Percentiles rank a stretch among this genome's conserved stretches.
These are phyloP conservation scores for Poeciliopsis paucimaculata DNA, from an alignment of 2,797 vertebrate genomes.

Conservation along the genomic window DNA sequence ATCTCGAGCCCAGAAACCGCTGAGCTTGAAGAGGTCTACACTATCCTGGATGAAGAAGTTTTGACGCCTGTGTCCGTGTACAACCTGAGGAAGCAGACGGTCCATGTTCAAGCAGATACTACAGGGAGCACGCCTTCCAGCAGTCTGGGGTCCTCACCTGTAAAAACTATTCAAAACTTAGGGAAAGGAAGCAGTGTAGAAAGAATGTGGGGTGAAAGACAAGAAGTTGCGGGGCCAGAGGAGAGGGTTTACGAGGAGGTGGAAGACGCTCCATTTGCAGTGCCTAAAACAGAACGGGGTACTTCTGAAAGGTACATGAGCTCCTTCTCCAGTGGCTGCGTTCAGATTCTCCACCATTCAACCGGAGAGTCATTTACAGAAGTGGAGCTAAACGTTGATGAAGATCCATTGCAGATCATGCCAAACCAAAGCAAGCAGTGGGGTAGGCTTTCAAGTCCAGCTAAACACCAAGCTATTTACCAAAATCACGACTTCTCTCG, in stretches of 20 bases:
- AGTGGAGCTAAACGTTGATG: conserved; percentile 85
- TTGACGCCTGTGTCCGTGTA: conserved; percentile 74
- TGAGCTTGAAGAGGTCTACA: conserved; percentile 80
- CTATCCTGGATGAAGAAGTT: conserved; percentile 82
- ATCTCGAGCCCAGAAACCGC: conserved; percentile 82
- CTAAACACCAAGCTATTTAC: conserved; percentile 70
- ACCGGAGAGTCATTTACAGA: conserved; percentile 82
- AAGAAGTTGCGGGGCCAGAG: conserved; percentile 45
- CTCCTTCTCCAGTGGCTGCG: conserved; percentile 56
- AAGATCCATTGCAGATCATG: conserved; percentile 76
- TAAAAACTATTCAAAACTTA: conserved; percentile 50
- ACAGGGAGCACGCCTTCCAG: conserved; percentile 31
- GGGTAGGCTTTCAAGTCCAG: conserved; percentile 57
- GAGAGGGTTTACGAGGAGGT: conserved; percentile 76
- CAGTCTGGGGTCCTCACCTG: conserved; percentile 59
- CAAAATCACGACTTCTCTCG: conserved; percentile 65
- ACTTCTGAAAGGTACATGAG: conserved; percentile 34
- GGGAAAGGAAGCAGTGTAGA: conserved; percentile 19
- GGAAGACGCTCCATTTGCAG: conserved; percentile 48
- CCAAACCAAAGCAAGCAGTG: conserved; percentile 36
- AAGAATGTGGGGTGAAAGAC: conserved; percentile 27
- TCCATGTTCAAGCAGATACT: conserved; percentile 50
- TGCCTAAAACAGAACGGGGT: conserved; percentile 39
- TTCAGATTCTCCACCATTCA: conserved; percentile 69
- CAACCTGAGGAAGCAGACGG: conserved; percentile 64